These are phyloP conservation scores for Nyctalus aviator DNA, from an alignment of 2,797 vertebrate genomes.

Conservation along the genomic window DNA sequence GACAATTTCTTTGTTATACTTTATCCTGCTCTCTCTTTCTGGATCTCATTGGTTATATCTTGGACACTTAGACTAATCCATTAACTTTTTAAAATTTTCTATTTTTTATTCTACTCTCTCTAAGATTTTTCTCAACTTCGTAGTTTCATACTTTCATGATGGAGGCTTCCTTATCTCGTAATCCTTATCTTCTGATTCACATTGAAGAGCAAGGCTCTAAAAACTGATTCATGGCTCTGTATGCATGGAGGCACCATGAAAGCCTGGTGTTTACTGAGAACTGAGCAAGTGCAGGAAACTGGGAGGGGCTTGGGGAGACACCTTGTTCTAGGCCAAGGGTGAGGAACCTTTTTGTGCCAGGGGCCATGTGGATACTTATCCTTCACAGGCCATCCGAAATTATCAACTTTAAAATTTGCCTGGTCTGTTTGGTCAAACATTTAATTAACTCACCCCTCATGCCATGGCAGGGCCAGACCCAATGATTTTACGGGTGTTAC, in stretches of 20 bases:
- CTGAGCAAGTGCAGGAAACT: background rate
- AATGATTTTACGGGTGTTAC: no score
- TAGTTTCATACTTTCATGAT: background rate
- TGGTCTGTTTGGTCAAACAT: no score
- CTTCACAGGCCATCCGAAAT: no score
- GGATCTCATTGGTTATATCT: background rate
- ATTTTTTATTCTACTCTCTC: background rate
- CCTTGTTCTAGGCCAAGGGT: background rate
- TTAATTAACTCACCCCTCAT: no score
- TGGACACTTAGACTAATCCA: background rate
- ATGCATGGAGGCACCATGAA: background rate
- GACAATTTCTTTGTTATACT: background rate
- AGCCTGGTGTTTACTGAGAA: background rate
- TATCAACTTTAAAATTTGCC: no score
- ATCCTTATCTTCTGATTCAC: background rate
- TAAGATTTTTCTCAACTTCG: slow-evolving; percentile 10
- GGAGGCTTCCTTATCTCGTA: background rate
- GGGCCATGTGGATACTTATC: no score
- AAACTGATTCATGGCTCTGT: background rate
- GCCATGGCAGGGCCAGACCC: no score
- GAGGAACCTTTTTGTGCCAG: no score
- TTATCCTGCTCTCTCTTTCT: slow-evolving; percentile 6
- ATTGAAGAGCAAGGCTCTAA: background rate
- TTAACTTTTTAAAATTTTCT: background rate
- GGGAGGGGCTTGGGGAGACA: fast-evolving